Conservation (phyloP, 2,888 invertebrate species). For the Heteropelma amictum region DNA sequence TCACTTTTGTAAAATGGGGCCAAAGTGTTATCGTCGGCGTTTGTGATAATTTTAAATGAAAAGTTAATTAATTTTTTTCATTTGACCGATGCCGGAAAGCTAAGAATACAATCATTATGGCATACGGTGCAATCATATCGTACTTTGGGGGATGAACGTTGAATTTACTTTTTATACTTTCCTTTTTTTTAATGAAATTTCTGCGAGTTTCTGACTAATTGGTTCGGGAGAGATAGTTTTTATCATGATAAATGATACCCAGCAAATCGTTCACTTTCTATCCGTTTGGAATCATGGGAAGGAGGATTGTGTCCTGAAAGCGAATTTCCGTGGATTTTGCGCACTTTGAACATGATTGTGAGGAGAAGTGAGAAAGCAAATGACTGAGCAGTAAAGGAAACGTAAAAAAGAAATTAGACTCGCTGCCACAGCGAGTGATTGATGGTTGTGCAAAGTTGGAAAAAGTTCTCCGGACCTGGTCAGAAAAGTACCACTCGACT, state of each 20-base stretch:
- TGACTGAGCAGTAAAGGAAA: not conserved
- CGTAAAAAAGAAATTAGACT: slow-evolving; percentile 44
- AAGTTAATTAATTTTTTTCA: too few relatives aligned
- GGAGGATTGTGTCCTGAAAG: slow-evolving; percentile 34
- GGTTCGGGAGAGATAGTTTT: not conserved
- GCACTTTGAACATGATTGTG: slow-evolving; percentile 12
- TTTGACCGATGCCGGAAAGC: too few relatives aligned
- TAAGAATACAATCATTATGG: too few relatives aligned
- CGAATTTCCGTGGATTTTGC: slow-evolving; percentile 36
- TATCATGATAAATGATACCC: not conserved
- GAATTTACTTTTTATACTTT: too few relatives aligned
- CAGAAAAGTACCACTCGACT: slow-evolving; percentile 8
- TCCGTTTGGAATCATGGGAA: slow-evolving; percentile 1
- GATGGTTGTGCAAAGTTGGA: slow-evolving; percentile 61
- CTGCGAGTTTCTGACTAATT: not conserved
- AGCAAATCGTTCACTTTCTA: slow-evolving; percentile 32
- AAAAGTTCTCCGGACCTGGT: slow-evolving; percentile 44
- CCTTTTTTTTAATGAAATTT: slow-evolving; percentile 2
- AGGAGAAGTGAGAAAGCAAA: slow-evolving; percentile 11
- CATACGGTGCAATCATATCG: too few relatives aligned
- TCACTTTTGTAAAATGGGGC: too few relatives aligned
- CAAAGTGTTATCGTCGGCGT: too few relatives aligned
- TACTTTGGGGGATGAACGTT: too few relatives aligned
- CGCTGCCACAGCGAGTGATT: slow-evolving; percentile 63
- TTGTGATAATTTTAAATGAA: too few relatives aligned